phyloP scores from a whole-genome alignment of 23 tunicate species.

The Oikopleura vanhoeffeni region DNA sequence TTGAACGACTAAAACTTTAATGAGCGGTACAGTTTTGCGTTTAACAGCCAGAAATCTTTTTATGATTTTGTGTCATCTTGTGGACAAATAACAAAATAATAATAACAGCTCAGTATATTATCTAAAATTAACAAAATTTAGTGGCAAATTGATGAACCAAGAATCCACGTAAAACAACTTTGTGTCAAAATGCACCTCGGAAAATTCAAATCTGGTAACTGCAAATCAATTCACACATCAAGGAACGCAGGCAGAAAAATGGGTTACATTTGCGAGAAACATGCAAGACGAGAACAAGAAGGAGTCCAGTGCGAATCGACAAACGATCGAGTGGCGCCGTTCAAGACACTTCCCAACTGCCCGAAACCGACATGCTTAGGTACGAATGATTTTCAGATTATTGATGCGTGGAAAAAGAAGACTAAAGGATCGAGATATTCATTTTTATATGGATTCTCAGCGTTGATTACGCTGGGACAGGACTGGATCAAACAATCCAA shows the following conservation, averaged over 20 bases:
- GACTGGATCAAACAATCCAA: too few relatives aligned
- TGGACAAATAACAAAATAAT: too few relatives aligned
- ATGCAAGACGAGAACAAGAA: background rate
- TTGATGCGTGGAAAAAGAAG: slow-evolving; percentile 8
- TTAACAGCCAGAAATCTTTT: too few relatives aligned
- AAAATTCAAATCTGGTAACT: background rate
- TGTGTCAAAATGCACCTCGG: background rate
- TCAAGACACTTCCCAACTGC: background rate
- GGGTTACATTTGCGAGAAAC: slow-evolving; percentile 12
- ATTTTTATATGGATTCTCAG: background rate
- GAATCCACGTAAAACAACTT: background rate
- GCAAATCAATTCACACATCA: background rate
- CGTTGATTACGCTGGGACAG: background rate
- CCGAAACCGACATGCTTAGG: slow-evolving; percentile 4
- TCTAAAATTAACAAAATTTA: too few relatives aligned
- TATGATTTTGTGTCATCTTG: too few relatives aligned
- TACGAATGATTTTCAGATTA: background rate
- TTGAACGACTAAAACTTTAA: too few relatives aligned
- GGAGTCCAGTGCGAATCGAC: background rate
- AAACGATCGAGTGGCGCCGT: background rate
- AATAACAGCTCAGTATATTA: too few relatives aligned
- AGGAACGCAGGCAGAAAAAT: background rate
- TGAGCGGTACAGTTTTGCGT: too few relatives aligned
- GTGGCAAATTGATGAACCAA: background rate
- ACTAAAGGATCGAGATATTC: background rate